Evolutionary conservation across 2,888 invertebrate species (phyloP).

Genomic region (Hypena proboscidalis): DNA sequence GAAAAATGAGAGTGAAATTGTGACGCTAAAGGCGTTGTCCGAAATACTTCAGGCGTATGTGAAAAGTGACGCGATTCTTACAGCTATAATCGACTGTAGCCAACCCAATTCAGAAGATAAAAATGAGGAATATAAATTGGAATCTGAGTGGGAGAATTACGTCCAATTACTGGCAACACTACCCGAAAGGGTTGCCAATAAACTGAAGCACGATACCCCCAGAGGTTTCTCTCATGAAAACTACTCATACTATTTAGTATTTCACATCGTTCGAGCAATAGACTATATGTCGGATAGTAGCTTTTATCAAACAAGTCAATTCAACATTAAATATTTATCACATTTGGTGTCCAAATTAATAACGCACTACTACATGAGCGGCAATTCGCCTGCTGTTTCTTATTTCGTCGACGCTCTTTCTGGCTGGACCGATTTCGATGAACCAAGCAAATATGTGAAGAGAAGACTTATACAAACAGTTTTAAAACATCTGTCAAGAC

Average conservation of each 20-base stretch:
- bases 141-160: conserved; percentile 78
- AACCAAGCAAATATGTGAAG: conserved; percentile 63
- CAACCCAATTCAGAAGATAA: conserved; percentile 38
- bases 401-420: conserved; percentile 84
- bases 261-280: conserved; percentile 86
- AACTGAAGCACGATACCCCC: conserved; percentile 82
- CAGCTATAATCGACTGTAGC: conserved; percentile 72
- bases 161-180: conserved; percentile 88
- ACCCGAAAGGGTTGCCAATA: conserved; percentile 90
- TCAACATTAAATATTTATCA: conserved; percentile 75
- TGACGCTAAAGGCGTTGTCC: conserved; percentile 62
- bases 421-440: conserved; percentile 70
- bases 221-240: conserved; percentile 84
- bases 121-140: conserved; percentile 39
- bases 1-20: conserved; percentile 63
- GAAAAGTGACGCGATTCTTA: conserved; percentile 85
- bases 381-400: conserved; percentile 73
- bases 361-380: conserved; percentile 81
- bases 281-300: conserved; percentile 84
- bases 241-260: conserved; percentile 85
- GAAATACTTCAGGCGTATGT: conserved; percentile 77
- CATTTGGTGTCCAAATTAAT: conserved; percentile 87
- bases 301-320: conserved; percentile 54
- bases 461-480: conserved; percentile 79
- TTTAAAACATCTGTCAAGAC: conserved; percentile 82